Evolutionary conservation across 2,888 invertebrate species (phyloP).

Genomic region (Urechis unicinctus): DNA sequence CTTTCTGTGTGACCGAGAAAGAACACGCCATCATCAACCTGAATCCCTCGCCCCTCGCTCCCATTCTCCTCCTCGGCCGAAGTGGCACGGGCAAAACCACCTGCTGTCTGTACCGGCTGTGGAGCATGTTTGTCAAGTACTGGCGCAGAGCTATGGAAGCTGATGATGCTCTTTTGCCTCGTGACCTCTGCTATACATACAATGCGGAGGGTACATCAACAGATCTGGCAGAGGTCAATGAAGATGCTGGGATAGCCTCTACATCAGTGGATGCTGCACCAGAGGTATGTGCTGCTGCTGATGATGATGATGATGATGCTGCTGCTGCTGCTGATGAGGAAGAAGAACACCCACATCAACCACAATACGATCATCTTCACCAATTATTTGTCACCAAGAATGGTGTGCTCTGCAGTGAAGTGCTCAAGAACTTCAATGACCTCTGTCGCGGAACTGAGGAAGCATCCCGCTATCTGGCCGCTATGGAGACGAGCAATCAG

Average conservation of each 20-base stretch:
- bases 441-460: constrained; percentile 29
- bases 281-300: neutral
- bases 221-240: neutral
- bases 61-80: constrained; percentile 35
- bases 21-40: constrained; percentile 38
- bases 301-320: too few relatives aligned
- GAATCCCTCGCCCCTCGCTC: constrained; percentile 21
- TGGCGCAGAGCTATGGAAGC: constrained; percentile 27
- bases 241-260: neutral
- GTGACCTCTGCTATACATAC: neutral
- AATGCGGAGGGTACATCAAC: neutral
- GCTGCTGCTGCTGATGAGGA: too few relatives aligned
- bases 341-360: too few relatives aligned
- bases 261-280: neutral
- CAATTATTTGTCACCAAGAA: constrained; percentile 36
- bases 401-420: constrained; percentile 35
- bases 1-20: constrained; percentile 38
- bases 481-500: too few relatives aligned
- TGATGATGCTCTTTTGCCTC: neutral
- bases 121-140: constrained; percentile 32
- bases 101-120: constrained; percentile 38
- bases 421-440: constrained; percentile 36
- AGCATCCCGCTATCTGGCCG: constrained; percentile 17
- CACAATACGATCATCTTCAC: constrained; percentile 1
- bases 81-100: constrained; percentile 46